Base-by-base conservation (phyloP, 2,797 vertebrate species). In the Falco biarmicus region DNA sequence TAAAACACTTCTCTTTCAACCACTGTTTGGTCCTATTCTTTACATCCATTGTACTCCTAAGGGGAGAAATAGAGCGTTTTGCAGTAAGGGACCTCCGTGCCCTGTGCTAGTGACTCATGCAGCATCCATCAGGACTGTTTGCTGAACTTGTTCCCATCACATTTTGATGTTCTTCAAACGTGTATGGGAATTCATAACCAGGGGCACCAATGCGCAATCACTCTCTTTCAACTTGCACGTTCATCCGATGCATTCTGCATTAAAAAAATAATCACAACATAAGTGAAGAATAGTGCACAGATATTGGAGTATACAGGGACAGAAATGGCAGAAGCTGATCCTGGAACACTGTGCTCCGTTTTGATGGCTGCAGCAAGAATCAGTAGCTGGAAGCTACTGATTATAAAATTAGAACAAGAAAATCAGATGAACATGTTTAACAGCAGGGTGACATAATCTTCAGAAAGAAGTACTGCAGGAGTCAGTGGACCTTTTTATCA, bases 81-180 rank as follows among this genome's bases (percentile, higher is more conserved):
- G 37, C 50, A n/a, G 8, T 15, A 12, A 34, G 43, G 39, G 24
- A 83, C 15, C 43, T 19, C 57, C 2, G 1, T 19, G 78, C 57
- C 48, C 60, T 7, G 29, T 13, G 4, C 26, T 39, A 13, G 76
- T 0, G 9, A 4, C 51, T 53, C 2, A 4, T 2, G 31, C 47
- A 45, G 39, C 22, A 77, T 48, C 70, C 29, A 7, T 18, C 43
- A 14, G 54, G 70, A 37, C 13, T 57, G 5, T 24, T 47, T 63
- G 12, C 59, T 48, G 74, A 47, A 28, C 20, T 82, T 37, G 2
- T 54, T 76, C 60, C 75, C 64, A n/a, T 43, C 39, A 2, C 18
- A 12, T 57, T 51, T 41, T 60, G n/a, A 39, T 63, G 32, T n/a
- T 65, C 47, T 37, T 63, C 13, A 25, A 31, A 63, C 14, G 5